Evolutionary conservation across 2,113 vertebrate species (phyloP).

Genomic region (Prolemur simus): DNA sequence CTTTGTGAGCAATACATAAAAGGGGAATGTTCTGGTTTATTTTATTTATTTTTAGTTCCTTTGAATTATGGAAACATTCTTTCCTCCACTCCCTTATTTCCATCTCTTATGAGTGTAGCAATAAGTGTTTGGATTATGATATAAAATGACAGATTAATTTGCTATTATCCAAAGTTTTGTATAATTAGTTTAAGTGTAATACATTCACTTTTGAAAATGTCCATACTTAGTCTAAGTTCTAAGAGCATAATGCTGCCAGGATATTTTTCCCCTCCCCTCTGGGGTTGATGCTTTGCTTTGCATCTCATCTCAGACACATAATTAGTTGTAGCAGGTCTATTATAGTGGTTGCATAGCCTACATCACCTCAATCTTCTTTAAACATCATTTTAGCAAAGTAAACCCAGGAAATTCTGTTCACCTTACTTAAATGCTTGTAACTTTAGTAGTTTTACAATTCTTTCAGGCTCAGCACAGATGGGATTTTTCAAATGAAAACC

Average conservation of each 20-base stretch:
- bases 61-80: slow-evolving; percentile 49
- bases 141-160: slow-evolving; percentile 61
- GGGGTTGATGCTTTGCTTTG: slow-evolving; percentile 74
- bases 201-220: slow-evolving; percentile 65
- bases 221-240: slow-evolving; percentile 34
- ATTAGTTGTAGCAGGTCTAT: slow-evolving; percentile 80
- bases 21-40: slow-evolving; percentile 19
- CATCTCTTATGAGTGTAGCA: slow-evolving; percentile 36
- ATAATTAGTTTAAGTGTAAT: slow-evolving; percentile 74
- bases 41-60: slow-evolving; percentile 58
- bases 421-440: slow-evolving; percentile 81
- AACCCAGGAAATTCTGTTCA: slow-evolving; percentile 81
- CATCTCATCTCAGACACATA: slow-evolving; percentile 72
- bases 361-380: slow-evolving; percentile 81
- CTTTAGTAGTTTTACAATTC: slow-evolving; percentile 80
- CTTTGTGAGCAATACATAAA: neutral
- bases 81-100: slow-evolving; percentile 39
- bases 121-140: slow-evolving; percentile 48
- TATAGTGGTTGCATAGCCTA: slow-evolving; percentile 63
- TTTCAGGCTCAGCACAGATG: slow-evolving; percentile 75
- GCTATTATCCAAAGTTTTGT: slow-evolving; percentile 70
- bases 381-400: slow-evolving; percentile 82
- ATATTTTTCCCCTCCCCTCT: slow-evolving; percentile 26
- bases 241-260: slow-evolving; percentile 48
- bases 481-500: slow-evolving; percentile 82